A percentile compares a stretch with the other conserved stretches of the same genome.
Conservation (phyloP, 2,113 vertebrate genomes). For the Circaetus cinerascens region DNA sequence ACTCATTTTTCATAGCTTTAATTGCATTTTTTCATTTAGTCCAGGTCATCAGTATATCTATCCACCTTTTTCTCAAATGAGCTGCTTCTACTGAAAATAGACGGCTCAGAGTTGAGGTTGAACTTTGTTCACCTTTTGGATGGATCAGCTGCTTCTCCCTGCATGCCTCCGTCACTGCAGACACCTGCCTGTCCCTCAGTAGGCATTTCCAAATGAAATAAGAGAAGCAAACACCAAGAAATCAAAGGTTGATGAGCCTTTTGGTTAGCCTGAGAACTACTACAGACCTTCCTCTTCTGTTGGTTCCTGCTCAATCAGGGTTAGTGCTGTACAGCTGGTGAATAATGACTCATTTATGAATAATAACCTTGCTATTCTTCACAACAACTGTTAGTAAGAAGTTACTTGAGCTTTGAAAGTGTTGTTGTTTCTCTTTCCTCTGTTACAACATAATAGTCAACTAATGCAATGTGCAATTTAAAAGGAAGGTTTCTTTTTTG, state of each 20-base stretch:
- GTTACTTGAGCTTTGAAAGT: background rate
- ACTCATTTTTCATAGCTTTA: background rate
- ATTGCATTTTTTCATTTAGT: background rate
- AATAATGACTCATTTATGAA: background rate
- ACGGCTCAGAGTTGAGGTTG: background rate
- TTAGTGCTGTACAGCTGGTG: background rate
- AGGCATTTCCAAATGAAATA: background rate
- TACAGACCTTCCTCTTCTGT: background rate
- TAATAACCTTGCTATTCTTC: background rate
- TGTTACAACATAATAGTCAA: background rate
- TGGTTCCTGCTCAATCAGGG: background rate
- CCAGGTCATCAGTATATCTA: background rate
- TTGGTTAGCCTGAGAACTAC: background rate
- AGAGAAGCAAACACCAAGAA: background rate
- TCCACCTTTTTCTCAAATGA: background rate
- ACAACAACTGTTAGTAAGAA: background rate
- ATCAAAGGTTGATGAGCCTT: background rate
- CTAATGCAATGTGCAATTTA: accelerated
- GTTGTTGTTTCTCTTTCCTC: background rate
- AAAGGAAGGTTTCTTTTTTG: background rate
- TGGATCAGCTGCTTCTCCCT: background rate
- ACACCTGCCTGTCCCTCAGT: background rate
- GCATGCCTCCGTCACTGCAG: background rate
- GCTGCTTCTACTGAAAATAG: background rate
- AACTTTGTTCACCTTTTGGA: background rate